Conservation (phyloP, 2,797 vertebrate species). For the Spatula clypeata region DNA sequence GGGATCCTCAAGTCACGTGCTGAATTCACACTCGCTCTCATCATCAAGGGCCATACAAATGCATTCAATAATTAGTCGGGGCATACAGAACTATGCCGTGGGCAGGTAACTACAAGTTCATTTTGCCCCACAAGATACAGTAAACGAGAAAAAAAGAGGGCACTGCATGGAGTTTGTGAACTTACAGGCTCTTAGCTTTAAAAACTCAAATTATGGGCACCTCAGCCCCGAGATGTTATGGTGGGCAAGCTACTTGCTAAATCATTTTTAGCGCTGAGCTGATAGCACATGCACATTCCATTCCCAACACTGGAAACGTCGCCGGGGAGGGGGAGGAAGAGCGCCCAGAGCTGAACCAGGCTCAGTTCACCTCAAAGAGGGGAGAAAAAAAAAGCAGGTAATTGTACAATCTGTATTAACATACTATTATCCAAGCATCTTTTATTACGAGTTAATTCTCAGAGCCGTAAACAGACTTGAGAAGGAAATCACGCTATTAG, state of each 20-base stretch:
- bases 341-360: neutral
- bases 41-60: slow-evolving; percentile 9
- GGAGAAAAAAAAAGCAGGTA: neutral
- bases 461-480: slow-evolving; percentile 50
- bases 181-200: neutral
- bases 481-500: slow-evolving; percentile 55
- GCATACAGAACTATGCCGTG: neutral
- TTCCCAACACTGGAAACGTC: neutral
- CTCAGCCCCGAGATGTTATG: neutral
- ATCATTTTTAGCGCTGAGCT: neutral
- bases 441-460: slow-evolving; percentile 63
- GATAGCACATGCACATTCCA: slow-evolving; percentile 58
- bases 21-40: neutral
- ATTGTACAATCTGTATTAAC: neutral
- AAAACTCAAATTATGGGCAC: neutral
- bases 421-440: neutral
- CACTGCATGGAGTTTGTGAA: neutral
- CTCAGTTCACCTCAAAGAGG: neutral
- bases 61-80: neutral
- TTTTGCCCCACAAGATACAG: slow-evolving; percentile 21
- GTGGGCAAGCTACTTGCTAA: neutral
- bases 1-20: neutral
- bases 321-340: neutral
- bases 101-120: slow-evolving; percentile 29
- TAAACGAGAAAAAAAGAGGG: neutral